Conservation (phyloP, 2,113 vertebrate species). For the Trogon melanurus region DNA sequence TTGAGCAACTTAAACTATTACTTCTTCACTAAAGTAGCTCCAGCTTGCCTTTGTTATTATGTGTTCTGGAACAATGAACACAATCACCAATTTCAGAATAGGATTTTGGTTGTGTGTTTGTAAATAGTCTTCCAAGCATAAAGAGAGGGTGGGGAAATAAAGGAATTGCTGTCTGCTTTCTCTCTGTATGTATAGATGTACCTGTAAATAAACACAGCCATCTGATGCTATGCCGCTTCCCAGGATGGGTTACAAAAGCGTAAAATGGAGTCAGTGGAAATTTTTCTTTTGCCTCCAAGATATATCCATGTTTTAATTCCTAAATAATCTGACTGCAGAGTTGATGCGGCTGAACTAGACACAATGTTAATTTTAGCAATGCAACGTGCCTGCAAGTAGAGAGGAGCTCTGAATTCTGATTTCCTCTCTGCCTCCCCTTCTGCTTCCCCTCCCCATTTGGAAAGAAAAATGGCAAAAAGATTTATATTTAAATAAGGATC, state of each 20-base stretch:
- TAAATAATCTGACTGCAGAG: neutral
- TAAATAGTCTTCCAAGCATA: slow-evolving; percentile 22
- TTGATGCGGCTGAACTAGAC: neutral
- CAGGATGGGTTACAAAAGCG: neutral
- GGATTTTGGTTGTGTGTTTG: neutral
- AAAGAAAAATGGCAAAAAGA: neutral
- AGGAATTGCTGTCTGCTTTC: neutral
- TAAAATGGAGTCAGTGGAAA: neutral
- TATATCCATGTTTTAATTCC: neutral
- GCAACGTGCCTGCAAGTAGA: neutral
- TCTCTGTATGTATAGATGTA: neutral
- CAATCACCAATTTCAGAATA: slow-evolving; percentile 1
- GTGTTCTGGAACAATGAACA: slow-evolving; percentile 61
- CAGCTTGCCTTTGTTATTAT: neutral
- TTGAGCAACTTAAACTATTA: slow-evolving; percentile 1
- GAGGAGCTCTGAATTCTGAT: slow-evolving; percentile 11
- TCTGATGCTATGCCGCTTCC: neutral
- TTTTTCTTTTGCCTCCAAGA: neutral
- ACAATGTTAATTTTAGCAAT: slow-evolving; percentile 5
- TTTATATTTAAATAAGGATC: neutral
- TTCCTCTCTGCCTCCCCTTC: neutral
- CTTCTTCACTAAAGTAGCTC: neutral
- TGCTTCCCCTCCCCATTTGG: neutral
- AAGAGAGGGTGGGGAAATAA: neutral
- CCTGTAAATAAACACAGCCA: neutral